Conservation (phyloP, 2,888 invertebrate species). For the Amiota minor region DNA sequence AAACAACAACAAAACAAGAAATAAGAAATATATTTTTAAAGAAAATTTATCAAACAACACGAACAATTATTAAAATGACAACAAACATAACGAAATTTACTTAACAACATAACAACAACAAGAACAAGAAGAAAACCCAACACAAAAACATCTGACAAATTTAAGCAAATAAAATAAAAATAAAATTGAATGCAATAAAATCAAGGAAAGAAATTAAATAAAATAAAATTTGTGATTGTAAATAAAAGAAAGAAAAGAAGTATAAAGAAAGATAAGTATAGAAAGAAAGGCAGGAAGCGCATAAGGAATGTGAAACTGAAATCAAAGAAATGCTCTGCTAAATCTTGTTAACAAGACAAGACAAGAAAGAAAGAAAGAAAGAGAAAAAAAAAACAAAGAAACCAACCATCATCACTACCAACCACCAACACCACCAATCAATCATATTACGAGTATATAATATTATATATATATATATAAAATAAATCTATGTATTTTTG, state of each 20-base stretch:
- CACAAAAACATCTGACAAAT: conserved; percentile 12
- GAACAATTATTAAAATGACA: neutral
- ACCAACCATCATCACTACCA: conserved; percentile 59
- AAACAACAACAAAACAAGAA: conserved; percentile 36
- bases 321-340: no score
- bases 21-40: conserved; percentile 34
- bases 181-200: conserved; percentile 21
- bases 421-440: conserved; percentile 49
- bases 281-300: neutral
- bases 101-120: conserved; percentile 19
- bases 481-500: conserved; percentile 39
- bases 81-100: neutral
- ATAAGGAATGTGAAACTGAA: neutral
- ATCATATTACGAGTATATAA: no score
- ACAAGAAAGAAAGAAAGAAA: conserved; percentile 29
- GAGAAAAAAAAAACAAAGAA: conserved; percentile 36
- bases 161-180: conserved; percentile 30
- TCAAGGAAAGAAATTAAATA: conserved; percentile 20
- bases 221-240: conserved; percentile 27
- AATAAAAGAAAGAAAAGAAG: conserved; percentile 13
- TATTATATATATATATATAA: no score
- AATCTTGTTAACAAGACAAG: conserved; percentile 23
- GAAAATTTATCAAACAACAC: conserved; percentile 1
- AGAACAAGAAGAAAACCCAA: conserved; percentile 43
- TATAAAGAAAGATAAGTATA: neutral